These are phyloP conservation scores for Arenaria interpres DNA, from an alignment of 2,113 vertebrate genomes.

Conservation along the genomic window DNA sequence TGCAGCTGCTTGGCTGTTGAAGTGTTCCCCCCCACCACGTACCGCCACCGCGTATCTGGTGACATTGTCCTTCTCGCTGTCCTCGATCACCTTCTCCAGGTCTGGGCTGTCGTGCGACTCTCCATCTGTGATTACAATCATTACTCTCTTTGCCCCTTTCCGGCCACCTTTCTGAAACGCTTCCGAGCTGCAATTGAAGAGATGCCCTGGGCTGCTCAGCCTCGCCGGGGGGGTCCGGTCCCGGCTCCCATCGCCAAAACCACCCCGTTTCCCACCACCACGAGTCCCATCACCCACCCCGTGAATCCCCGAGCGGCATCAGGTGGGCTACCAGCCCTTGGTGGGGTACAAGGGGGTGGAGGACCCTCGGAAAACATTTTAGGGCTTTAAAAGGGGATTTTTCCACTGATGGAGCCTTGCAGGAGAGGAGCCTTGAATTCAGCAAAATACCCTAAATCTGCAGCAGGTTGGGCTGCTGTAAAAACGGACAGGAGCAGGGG, in stretches of 20 bases:
- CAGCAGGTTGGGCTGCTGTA: background rate
- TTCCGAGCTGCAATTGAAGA: slow-evolving; percentile 77
- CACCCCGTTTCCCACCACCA: background rate
- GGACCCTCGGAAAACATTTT: fast-evolving
- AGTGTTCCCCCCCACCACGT: background rate
- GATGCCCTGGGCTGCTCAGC: slow-evolving; percentile 36
- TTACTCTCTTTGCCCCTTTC: slow-evolving; percentile 92
- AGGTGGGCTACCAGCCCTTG: background rate
- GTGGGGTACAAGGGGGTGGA: fast-evolving
- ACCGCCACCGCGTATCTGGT: slow-evolving; percentile 95
- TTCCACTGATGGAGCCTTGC: fast-evolving
- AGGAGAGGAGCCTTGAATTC: background rate
- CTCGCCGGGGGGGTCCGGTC: background rate
- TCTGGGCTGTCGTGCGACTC: slow-evolving; percentile 95
- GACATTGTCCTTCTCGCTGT: slow-evolving; percentile 90
- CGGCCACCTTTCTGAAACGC: slow-evolving; percentile 90
- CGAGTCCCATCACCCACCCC: fast-evolving
- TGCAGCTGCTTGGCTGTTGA: fast-evolving
- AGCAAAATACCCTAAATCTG: background rate
- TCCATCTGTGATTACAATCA: slow-evolving; percentile 97
- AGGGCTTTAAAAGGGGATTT: background rate
- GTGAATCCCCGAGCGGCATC: fast-evolving
- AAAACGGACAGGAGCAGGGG: background rate
- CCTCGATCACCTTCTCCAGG: slow-evolving; percentile 85
- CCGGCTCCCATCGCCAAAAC: background rate